Conservation (phyloP, 2,797 vertebrate genomes). For the Acanthiza pusilla region DNA sequence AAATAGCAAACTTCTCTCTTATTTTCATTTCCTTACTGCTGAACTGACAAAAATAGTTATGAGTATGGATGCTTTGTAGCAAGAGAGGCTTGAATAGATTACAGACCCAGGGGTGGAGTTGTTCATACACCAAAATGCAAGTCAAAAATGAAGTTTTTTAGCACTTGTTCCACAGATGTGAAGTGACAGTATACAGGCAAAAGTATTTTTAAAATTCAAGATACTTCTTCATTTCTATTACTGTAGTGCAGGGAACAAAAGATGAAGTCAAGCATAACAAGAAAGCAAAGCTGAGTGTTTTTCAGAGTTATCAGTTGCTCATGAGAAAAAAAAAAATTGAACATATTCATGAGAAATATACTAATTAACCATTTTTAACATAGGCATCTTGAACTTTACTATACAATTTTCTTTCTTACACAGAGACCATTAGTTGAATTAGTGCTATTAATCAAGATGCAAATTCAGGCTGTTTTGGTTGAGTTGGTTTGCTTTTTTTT, state of each 20-base stretch:
- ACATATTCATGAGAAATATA: neutral
- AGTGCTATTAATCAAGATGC: neutral
- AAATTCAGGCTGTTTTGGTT: neutral
- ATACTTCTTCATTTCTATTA: neutral
- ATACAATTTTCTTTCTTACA: neutral
- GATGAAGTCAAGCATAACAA: neutral
- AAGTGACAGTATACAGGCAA: neutral
- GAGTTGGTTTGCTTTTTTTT: neutral
- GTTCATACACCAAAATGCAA: neutral
- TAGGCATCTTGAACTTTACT: neutral
- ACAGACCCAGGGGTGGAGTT: neutral
- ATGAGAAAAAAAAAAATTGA: neutral
- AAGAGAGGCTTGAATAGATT: neutral
- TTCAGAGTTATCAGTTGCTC: neutral
- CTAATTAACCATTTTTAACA: neutral
- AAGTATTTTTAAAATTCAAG: neutral
- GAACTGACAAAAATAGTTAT: neutral
- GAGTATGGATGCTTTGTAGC: neutral
- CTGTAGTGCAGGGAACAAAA: neutral
- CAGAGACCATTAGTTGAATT: neutral
- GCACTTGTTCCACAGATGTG: neutral
- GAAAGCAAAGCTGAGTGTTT: neutral
- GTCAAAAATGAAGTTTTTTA: neutral
- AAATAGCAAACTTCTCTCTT: neutral
- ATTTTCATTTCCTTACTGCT: neutral